A percentile compares a stretch with the other conserved stretches of the same genome.
These are phyloP conservation scores for Microtus pennsylvanicus DNA, from an alignment of 2,113 vertebrate species.

Conservation along the genomic window DNA sequence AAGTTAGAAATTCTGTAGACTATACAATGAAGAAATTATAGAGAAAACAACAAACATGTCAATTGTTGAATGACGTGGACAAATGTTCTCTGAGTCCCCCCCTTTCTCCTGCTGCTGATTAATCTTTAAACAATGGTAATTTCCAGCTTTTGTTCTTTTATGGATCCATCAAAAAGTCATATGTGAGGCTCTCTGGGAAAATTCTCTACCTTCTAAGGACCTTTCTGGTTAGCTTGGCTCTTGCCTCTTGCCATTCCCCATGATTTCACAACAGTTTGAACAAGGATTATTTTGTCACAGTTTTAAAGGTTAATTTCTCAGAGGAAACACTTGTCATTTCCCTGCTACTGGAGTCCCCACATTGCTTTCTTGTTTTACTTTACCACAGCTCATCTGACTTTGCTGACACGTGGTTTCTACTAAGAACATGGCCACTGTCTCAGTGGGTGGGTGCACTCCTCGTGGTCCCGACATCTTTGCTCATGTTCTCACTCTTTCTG, in stretches of 20 bases:
- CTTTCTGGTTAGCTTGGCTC: too few relatives aligned
- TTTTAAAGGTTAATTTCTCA: neutral
- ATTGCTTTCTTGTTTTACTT: neutral
- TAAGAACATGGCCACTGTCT: neutral
- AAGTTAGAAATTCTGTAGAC: neutral
- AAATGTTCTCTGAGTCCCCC: neutral
- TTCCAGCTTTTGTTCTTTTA: neutral
- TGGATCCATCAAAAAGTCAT: neutral
- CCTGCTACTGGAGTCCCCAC: too few relatives aligned
- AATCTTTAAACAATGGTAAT: neutral
- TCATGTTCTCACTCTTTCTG: too few relatives aligned
- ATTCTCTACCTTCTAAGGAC: too few relatives aligned
- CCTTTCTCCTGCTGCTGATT: neutral
- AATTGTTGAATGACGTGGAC: neutral
- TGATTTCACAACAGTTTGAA: too few relatives aligned
- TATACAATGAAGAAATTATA: neutral
- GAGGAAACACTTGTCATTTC: neutral
- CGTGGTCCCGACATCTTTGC: too few relatives aligned
- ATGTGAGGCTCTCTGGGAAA: too few relatives aligned
- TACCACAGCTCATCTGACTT: neutral
- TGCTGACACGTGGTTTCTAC: neutral
- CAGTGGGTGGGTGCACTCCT: too few relatives aligned
- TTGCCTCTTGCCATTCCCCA: neutral
- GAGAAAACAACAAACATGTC: neutral
- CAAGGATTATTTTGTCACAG: too few relatives aligned